Evolutionary conservation across 2,797 vertebrate genomes (phyloP), one percentile per base, ranked within the genome.

Genomic region (Carcharodon carcharias): DNA sequence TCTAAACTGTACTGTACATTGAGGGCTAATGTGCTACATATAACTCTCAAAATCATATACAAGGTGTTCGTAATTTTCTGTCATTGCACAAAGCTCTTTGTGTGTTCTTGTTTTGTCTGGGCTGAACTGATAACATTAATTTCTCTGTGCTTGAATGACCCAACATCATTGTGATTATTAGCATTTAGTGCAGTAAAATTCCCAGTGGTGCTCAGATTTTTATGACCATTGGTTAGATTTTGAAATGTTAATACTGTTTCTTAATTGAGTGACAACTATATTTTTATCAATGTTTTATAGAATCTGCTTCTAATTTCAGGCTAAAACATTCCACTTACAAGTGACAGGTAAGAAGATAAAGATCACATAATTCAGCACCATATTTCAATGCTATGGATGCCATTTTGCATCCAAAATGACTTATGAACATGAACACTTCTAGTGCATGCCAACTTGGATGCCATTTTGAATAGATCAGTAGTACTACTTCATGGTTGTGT

Each of bases 231-330:
- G 54, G 11, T 77, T 77, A 18, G 71, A 14, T 31, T 73, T 16
- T 95, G 23, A 40, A 54, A 95, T 95, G 65, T 73, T 77, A 95
- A 95, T 95, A 31, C 3, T 88, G 93, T 95, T 73, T 21, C n/a
- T 71, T 95, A 6, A 73, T 56, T 56, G 67, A 45, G 50, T 77
- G 50, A 28, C 28, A 95, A 71, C 67, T 58, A 16, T 56, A 56
- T 18, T 54, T 71, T 95, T 35, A 54, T 77, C 50, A 35, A 21
- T 23, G 28, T 77, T 58, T 23, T 58, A 35, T 95, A 28, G 12
- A 77, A 56, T 9, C 45, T 23, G 31, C 77, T 95, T 77, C 40
- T 77, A 95, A 77, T 95, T 77, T 95, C 50, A 73, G 50, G 31
- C 67, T 73, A 73, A 73, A 95, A 31, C 11, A 31, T 95, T 54